These are phyloP conservation scores for Peromyscus aztecus DNA, from an alignment of 2,797 vertebrate genomes.

Conservation along the genomic window DNA sequence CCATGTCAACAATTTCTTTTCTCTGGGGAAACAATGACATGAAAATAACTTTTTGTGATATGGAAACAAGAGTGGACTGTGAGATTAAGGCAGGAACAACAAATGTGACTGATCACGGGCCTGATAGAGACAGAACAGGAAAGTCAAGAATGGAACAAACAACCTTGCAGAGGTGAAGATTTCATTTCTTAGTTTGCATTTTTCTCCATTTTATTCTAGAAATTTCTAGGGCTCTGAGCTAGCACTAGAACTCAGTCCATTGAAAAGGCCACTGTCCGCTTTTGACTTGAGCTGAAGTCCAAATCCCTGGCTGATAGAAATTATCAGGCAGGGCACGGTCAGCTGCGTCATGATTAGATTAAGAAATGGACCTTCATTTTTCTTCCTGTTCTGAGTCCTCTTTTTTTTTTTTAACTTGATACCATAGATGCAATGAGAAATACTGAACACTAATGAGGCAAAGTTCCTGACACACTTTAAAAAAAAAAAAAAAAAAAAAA, in stretches of 20 bases:
- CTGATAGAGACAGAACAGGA: background rate
- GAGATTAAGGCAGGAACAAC: background rate
- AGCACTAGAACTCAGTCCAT: background rate
- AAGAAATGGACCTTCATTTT: background rate
- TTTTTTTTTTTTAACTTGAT: background rate
- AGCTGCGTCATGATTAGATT: background rate
- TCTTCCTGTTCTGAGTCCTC: background rate
- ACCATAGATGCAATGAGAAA: constrained; percentile 41
- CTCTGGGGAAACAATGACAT: background rate
- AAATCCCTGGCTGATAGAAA: background rate
- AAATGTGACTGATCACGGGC: background rate
- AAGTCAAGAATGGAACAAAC: background rate
- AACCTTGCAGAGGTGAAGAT: background rate
- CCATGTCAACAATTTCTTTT: background rate
- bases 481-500: constrained; percentile 48
- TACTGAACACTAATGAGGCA: constrained; percentile 25
- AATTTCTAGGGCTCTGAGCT: background rate
- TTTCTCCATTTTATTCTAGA: background rate
- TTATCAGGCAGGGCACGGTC: background rate
- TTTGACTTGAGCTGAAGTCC: background rate
- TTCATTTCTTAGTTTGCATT: background rate
- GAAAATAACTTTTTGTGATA: background rate
- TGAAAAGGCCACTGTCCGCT: background rate
- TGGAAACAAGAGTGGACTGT: background rate
- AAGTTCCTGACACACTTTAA: constrained; percentile 50